Evolutionary conservation across 1,140 invertebrate genomes (phyloP).

Genomic region (Atta colombica): DNA sequence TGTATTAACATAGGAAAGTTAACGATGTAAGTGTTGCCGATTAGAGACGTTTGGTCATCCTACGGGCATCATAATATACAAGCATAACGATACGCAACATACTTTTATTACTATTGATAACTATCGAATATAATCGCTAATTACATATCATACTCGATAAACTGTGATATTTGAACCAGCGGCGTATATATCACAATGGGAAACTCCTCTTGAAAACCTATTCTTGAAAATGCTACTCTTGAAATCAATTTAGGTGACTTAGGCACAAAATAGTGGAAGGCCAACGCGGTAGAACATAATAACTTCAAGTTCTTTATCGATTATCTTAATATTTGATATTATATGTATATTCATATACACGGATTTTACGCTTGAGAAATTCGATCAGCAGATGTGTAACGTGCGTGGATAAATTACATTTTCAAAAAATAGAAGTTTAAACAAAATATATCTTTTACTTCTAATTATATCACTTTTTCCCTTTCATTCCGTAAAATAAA

Average conservation of each 20-base stretch:
- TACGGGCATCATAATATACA: slow-evolving; percentile 10
- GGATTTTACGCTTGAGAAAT: slow-evolving; percentile 60
- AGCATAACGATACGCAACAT: slow-evolving; percentile 41
- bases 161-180: slow-evolving; percentile 81
- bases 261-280: slow-evolving; percentile 40
- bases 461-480: neutral
- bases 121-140: slow-evolving; percentile 74
- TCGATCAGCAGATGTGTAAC: neutral
- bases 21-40: neutral
- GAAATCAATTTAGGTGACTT: slow-evolving; percentile 59
- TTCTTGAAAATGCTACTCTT: slow-evolving; percentile 54
- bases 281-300: slow-evolving; percentile 46
- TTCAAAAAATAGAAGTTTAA: slow-evolving; percentile 15
- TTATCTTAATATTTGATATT: slow-evolving; percentile 74
- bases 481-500: neutral
- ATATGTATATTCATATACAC: slow-evolving; percentile 67
- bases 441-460: neutral
- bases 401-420: neutral
- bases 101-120: slow-evolving; percentile 74
- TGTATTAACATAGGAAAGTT: slow-evolving; percentile 5
- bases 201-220: slow-evolving; percentile 37
- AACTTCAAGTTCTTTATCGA: slow-evolving; percentile 68
- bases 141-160: slow-evolving; percentile 83
- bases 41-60: slow-evolving; percentile 21
- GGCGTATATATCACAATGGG: slow-evolving; percentile 72